phyloP scores from a whole-genome alignment of 2,797 vertebrate genomes.

The Neomorphus geoffroyi region DNA sequence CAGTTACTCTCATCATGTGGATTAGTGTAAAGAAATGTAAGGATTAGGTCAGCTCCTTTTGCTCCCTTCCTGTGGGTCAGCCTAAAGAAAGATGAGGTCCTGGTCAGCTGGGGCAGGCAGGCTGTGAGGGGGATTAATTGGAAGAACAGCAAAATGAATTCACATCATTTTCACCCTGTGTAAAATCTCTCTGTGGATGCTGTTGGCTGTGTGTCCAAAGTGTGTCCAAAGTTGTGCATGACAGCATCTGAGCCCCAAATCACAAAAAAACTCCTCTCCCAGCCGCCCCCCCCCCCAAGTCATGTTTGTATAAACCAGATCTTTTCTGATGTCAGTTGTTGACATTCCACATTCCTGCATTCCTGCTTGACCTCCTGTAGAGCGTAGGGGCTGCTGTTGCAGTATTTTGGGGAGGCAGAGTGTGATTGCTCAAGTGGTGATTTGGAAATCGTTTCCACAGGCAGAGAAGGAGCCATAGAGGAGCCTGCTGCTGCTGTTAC shows the following conservation, averaged over 20 bases:
- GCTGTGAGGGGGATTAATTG: not conserved
- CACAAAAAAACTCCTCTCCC: not conserved
- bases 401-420: not conserved
- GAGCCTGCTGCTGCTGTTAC: not conserved
- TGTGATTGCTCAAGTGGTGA: not conserved
- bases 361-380: not conserved
- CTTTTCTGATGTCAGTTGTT: not conserved
- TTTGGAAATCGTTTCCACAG: not conserved
- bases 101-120: not conserved
- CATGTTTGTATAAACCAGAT: not conserved
- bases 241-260: not conserved
- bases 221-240: not conserved
- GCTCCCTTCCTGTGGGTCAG: not conserved
- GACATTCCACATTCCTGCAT: not conserved
- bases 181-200: not conserved
- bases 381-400: rapidly evolving
- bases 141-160: not conserved
- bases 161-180: not conserved
- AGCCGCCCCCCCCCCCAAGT: rapidly evolving
- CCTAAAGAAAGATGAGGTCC: not conserved
- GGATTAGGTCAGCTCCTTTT: not conserved
- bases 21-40: not conserved
- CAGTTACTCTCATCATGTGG: not conserved
- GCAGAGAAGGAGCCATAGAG: not conserved
- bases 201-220: not conserved